phyloP scores from a whole-genome alignment of 2,113 vertebrate species.

The Otocyon megalotis region DNA sequence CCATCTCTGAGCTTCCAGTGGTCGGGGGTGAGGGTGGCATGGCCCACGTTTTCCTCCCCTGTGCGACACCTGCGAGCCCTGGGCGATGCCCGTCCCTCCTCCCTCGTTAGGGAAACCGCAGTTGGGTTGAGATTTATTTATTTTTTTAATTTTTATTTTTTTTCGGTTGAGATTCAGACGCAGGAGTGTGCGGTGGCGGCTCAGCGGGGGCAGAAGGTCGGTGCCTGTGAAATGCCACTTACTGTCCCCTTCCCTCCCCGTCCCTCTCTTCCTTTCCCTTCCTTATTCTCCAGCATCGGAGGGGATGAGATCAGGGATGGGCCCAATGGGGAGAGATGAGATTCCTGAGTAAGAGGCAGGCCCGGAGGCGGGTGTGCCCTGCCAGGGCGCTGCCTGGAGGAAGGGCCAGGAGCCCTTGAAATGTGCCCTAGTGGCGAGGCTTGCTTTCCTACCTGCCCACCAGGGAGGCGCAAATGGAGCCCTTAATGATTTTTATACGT shows the following conservation, averaged over 20 bases:
- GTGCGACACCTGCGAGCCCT: not conserved
- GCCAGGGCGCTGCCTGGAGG: not conserved
- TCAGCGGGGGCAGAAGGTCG: too few species aligned
- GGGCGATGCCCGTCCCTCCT: not conserved
- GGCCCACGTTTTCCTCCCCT: not conserved
- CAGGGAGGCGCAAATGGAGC: conserved; percentile 68
- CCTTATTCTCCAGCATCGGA: not conserved
- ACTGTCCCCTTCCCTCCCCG: not conserved
- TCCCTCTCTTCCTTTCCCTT: not conserved
- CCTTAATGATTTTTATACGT: conserved; percentile 71
- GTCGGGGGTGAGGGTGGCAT: not conserved
- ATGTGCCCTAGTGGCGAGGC: conserved; percentile 9
- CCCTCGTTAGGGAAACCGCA: not conserved
- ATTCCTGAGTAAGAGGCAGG: conserved; percentile 46
- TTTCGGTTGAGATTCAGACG: not conserved
- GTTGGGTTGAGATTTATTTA: not conserved
- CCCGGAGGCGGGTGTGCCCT: not conserved
- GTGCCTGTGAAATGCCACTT: not conserved
- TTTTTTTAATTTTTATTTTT: too few species aligned
- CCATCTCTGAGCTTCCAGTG: not conserved
- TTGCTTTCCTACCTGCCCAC: conserved; percentile 70
- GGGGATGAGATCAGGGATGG: not conserved
- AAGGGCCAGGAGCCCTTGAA: not conserved
- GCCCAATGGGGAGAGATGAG: not conserved
- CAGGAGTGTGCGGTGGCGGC: too few species aligned